Evolutionary conservation across 2,888 invertebrate genomes (phyloP), one percentile per base, ranked within the genome.

Genomic region (Calameuta filiformis): DNA sequence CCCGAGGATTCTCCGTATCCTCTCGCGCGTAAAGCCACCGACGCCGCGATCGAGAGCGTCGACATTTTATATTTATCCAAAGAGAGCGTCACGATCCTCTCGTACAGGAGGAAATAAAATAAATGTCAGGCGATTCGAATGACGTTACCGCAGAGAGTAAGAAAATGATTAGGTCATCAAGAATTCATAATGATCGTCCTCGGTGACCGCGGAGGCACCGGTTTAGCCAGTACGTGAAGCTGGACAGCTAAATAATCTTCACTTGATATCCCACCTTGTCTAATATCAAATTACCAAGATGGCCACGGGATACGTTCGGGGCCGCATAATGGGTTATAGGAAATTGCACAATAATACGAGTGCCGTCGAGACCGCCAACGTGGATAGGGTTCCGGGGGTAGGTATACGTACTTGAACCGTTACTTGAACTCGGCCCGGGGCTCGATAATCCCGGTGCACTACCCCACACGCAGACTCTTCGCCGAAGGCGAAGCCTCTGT

Each of bases 341-440:
- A 40, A 74, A 74, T 35, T 40, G 74, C 35, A 40, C n/a, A 74
- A 74, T 40, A 40, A 74, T 74, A 74, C 74, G 74, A 40, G 74
- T 34, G 34, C 31, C 56, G 56, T 56, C 23, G 35, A 30, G 74
- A 74, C 74, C 74, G 34, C 74, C 74, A 34, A n/a, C 37, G 74
- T 74, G 74, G 74, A 71, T 71, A 74, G 74, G 23, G 35, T 74
- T 40, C 74, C 74, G 12, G 35, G 37, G 74, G 71, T 71, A 71
- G 71, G 71, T 71, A 71, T 71, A 71, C 71, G 71, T 71, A 71
- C 71, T 71, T 31, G 68, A 77, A 74, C 35, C 34, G 80, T 80
- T 81, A 79, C 79, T 80, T 71, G 77, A 84, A 82, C 80, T 79
- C 69, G 75, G 79, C 76, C 76, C 80, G 35, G 11, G 77, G 79